These are phyloP conservation scores for Mayetiola destructor DNA, from an alignment of 2,888 invertebrate genomes.

Conservation along the genomic window DNA sequence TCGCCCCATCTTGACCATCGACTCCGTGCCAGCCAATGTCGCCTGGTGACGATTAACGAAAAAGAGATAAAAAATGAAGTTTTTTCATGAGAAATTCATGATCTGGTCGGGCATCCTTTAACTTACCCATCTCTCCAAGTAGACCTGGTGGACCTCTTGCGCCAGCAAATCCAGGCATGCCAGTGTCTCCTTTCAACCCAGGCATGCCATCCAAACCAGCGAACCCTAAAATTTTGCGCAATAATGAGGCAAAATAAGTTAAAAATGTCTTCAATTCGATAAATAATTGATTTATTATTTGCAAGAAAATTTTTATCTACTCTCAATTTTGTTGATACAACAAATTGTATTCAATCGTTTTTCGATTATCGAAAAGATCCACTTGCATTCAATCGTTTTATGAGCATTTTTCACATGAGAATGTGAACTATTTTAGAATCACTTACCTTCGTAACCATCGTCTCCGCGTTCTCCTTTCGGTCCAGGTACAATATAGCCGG, in stretches of 20 bases:
- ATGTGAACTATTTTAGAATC: conserved; percentile 34
- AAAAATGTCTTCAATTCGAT: conserved; percentile 31
- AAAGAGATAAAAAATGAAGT: conserved; percentile 32
- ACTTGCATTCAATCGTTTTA: too few species aligned
- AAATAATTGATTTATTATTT: too few species aligned
- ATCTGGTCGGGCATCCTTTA: conserved; percentile 31
- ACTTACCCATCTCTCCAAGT: not conserved
- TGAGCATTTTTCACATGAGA: too few species aligned
- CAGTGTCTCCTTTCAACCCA: conserved; percentile 34
- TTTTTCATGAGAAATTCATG: conserved; percentile 38
- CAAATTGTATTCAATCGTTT: too few species aligned
- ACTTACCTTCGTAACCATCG: conserved; percentile 31
- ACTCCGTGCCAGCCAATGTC: conserved; percentile 36
- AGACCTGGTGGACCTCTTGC: conserved; percentile 39
- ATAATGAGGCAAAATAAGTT: not conserved
- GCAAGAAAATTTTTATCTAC: too few species aligned
- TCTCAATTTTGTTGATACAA: too few species aligned
- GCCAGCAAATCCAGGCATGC: conserved; percentile 36
- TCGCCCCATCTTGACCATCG: conserved; percentile 27
- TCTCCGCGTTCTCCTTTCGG: conserved; percentile 40
- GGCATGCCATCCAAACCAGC: conserved; percentile 25
- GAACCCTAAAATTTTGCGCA: conserved; percentile 17
- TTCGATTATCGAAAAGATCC: too few species aligned
- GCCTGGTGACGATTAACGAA: conserved; percentile 22
- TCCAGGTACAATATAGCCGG: conserved; percentile 37